These are phyloP conservation scores for Coenobita brevimanus DNA, from an alignment of 1,140 invertebrate species.

Conservation along the genomic window DNA sequence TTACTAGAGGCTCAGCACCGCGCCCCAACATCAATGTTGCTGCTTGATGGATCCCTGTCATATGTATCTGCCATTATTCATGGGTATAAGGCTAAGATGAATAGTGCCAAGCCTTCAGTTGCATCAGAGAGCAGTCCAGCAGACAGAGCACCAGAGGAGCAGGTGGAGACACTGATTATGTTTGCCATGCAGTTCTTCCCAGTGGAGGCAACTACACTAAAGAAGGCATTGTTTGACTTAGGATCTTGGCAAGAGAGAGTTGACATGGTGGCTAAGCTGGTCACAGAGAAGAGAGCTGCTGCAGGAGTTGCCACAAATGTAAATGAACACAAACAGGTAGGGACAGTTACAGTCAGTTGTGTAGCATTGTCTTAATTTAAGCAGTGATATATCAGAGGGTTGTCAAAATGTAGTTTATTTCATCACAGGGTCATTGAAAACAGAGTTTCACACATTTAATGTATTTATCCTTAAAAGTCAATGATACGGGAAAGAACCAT, in stretches of 20 bases:
- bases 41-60: constrained; percentile 94
- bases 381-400: no score
- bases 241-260: constrained; percentile 72
- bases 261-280: constrained; percentile 72
- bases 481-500: not conserved
- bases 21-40: constrained; percentile 79
- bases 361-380: no score
- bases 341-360: no score
- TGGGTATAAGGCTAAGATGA: constrained; percentile 78
- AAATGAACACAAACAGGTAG: constrained; percentile 37
- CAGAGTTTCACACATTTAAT: not conserved
- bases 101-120: constrained; percentile 69
- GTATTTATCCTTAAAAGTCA: not conserved
- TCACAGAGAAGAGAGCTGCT: constrained; percentile 72
- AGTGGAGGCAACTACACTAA: constrained; percentile 82
- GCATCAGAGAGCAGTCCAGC: constrained; percentile 67
- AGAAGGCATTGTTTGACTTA: constrained; percentile 70
- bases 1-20: constrained; percentile 83
- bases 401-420: not conserved
- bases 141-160: constrained; percentile 72
- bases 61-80: constrained; percentile 88
- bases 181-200: constrained; percentile 88
- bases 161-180: constrained; percentile 84
- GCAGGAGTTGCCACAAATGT: constrained; percentile 44
- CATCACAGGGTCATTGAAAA: no score